Evolutionary conservation across 2,888 invertebrate genomes (phyloP).

Genomic region (Gerris lacustris): DNA sequence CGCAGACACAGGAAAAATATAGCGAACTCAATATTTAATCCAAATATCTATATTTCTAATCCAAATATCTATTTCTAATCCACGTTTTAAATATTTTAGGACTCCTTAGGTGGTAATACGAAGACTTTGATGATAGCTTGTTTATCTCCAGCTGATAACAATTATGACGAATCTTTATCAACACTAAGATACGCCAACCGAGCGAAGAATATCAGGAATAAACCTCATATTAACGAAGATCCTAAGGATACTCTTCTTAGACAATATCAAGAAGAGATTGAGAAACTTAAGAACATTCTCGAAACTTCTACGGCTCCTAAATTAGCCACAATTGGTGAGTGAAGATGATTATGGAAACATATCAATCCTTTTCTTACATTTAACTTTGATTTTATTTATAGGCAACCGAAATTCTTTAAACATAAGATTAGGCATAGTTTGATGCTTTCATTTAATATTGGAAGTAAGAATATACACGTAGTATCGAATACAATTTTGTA

Average conservation of each 20-base stretch:
- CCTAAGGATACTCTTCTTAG: slow-evolving; percentile 77
- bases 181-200: slow-evolving; percentile 72
- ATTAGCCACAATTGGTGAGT: slow-evolving; percentile 23
- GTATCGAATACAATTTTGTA: too few species aligned
- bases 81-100: slow-evolving; percentile 37
- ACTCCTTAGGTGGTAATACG: slow-evolving; percentile 75
- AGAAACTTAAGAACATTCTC: slow-evolving; percentile 51
- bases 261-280: slow-evolving; percentile 74
- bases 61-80: neutral
- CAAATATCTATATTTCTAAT: too few species aligned
- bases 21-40: too few species aligned
- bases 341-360: neutral
- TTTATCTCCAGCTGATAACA: slow-evolving; percentile 66
- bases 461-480: too few species aligned
- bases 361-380: neutral
- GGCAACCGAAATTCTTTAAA: neutral
- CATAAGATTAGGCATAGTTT: neutral
- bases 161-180: slow-evolving; percentile 71
- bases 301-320: slow-evolving; percentile 33
- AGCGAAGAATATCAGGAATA: slow-evolving; percentile 76
- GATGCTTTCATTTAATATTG: too few species aligned
- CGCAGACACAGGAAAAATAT: too few species aligned
- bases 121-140: slow-evolving; percentile 81
- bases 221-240: slow-evolving; percentile 75
- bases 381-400: neutral